phyloP scores from a whole-genome alignment of 2,888 invertebrate species.

The Dynastes tityus region DNA sequence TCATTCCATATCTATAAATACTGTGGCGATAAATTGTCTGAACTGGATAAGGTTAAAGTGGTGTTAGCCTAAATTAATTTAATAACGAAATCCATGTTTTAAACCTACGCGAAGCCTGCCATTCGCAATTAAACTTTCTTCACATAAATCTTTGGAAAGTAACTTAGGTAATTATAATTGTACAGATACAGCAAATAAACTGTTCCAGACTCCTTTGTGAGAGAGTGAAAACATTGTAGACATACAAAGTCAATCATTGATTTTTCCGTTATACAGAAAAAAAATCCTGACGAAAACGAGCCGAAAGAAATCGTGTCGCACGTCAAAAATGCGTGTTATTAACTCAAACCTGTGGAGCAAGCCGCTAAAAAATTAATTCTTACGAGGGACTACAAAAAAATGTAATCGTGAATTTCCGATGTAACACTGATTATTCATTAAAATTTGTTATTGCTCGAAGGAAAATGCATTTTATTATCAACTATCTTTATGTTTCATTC shows the following conservation, averaged over 20 bases:
- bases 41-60: too few relatives aligned
- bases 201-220: too few relatives aligned
- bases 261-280: slow-evolving; percentile 10
- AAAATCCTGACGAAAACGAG: not conserved
- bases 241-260: not conserved
- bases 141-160: not conserved
- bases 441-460: not conserved
- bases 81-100: too few relatives aligned
- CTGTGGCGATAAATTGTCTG: too few relatives aligned
- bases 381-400: not conserved
- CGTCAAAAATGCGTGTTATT: not conserved
- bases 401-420: slow-evolving; percentile 3
- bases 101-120: not conserved
- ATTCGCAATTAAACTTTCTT: slow-evolving; percentile 4
- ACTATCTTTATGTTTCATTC: not conserved
- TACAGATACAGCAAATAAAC: not conserved
- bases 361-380: not conserved
- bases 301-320: slow-evolving; percentile 12
- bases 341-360: not conserved
- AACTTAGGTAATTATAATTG: not conserved
- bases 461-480: not conserved
- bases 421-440: not conserved
- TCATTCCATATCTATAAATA: too few relatives aligned
- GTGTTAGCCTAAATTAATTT: too few relatives aligned
- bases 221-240: too few relatives aligned